Evolutionary conservation across 2,113 vertebrate species (phyloP), one percentile per base, ranked within the genome.

Genomic region (Hydrolagus affinis): DNA sequence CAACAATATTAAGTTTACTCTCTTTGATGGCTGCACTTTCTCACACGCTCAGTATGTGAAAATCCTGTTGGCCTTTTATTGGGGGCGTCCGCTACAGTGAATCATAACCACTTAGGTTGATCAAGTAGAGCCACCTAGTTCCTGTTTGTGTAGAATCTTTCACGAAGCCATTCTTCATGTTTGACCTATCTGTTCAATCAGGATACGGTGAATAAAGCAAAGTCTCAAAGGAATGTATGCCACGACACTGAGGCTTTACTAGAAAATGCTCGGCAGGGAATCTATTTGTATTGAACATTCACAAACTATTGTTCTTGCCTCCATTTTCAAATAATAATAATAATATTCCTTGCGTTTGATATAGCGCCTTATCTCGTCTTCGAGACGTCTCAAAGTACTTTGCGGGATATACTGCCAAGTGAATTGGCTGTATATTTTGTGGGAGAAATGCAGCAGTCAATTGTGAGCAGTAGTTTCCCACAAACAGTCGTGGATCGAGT

Each of bases 21-120:
- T 28, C 78, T 66, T 68, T 75, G 56, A 56, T 21, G 32, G 10
- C 25, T 21, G n/a, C 1, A 32, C 19, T 83, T 83, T 66, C 78
- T 28, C 56, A 57, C n/a, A n/a, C 4, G n/a, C 62, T 66, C 28
- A 30, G 23, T 66, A 0, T 17, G 2, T 17, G 11, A 80, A 64
- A n/a, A 80, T 60, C 62, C 8, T 23, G n/a, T 14, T 44, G 14
- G 23, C 14, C 14, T 30, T 80, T 30, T 25, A 80, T 19, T 62
- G 59, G 64, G 17, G 60, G 60, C 9, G 32, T 68, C 28, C 62
- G 6, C 62, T 21, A 28, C 62, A 30, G 66, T 83, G 78, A 83
- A 7, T 83, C 60, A 83, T 66, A 68, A 28, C 62, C 60, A 66
- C 78, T 83, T 83, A 32, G 32, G 9, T 83, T 83, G 14, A 66